A percentile compares a stretch with the other conserved stretches of the same genome.
These are phyloP conservation scores for Acanthurus lineatus DNA, from an alignment of 2,797 vertebrate species.

Conservation along the genomic window DNA sequence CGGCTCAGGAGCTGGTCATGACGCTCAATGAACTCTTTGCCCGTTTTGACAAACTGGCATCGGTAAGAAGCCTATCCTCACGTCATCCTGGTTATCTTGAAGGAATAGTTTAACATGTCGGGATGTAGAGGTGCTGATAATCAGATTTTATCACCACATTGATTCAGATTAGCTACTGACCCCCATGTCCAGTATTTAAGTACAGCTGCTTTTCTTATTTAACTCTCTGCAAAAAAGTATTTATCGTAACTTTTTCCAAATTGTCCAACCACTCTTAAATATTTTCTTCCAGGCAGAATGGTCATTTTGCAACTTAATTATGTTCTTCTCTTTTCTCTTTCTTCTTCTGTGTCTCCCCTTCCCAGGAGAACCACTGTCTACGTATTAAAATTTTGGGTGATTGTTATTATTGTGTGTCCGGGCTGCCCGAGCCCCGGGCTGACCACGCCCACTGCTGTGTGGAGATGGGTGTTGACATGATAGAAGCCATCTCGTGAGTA, in stretches of 20 bases:
- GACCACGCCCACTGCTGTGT: constrained; percentile 99
- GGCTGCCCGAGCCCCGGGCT: constrained; percentile 93
- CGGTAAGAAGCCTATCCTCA: constrained; percentile 83
- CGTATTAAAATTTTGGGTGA: constrained; percentile 98
- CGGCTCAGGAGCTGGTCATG: constrained; percentile 97
- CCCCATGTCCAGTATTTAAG: too few relatives aligned
- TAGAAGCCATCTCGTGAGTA: constrained; percentile 96
- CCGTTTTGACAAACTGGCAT: constrained; percentile 96
- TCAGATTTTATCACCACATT: neutral
- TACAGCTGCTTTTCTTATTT: neutral
- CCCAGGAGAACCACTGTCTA: constrained; percentile 96
- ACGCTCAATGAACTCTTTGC: constrained; percentile 97
- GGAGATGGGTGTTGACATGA: constrained; percentile 99
- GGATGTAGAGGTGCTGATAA: neutral
- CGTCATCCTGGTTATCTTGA: neutral
- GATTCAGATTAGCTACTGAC: neutral
- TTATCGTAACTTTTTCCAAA: neutral
- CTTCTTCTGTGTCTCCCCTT: neutral
- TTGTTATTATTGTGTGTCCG: constrained; percentile 98
- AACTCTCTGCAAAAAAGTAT: neutral
- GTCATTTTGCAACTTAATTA: neutral
- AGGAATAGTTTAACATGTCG: constrained; percentile 3
- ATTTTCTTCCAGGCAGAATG: neutral
- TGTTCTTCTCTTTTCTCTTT: constrained; percentile 7
- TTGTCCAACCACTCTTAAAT: neutral